phyloP scores from a whole-genome alignment of 92 coral and sea anemone genomes.

The Diadumene lineata region DNA sequence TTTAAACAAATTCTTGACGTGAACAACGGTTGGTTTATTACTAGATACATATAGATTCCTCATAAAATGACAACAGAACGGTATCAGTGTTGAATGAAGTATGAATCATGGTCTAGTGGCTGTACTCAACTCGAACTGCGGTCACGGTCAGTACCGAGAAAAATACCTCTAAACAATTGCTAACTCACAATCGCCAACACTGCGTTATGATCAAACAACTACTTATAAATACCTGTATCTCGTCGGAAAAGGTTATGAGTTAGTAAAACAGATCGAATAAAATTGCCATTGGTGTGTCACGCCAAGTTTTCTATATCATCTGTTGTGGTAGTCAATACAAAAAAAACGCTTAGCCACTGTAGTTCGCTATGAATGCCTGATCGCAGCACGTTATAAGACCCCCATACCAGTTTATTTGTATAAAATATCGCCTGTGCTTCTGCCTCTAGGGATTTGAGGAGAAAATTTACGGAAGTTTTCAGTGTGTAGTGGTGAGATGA shows the following conservation, averaged over 20 bases:
- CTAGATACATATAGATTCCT: slow-evolving; percentile 10
- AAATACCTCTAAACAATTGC: slow-evolving; percentile 4
- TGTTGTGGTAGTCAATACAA: slow-evolving; percentile 26
- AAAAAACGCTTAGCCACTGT: slow-evolving; percentile 12
- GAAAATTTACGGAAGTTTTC: slow-evolving; percentile 23
- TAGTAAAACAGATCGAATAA: neutral
- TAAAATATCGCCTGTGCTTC: slow-evolving; percentile 27
- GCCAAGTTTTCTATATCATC: slow-evolving; percentile 18
- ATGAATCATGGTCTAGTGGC: slow-evolving; percentile 24
- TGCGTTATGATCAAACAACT: neutral
- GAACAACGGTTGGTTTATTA: slow-evolving; percentile 8
- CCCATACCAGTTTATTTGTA: slow-evolving; percentile 41
- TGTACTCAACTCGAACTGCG: slow-evolving; percentile 5
- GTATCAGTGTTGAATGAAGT: slow-evolving; percentile 49
- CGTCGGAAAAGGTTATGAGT: neutral
- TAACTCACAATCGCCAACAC: neutral
- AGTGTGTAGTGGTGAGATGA: neutral
- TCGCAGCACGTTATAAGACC: slow-evolving; percentile 45
- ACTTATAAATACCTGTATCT: slow-evolving; percentile 2
- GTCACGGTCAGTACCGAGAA: slow-evolving; percentile 40
- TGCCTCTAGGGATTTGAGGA: neutral
- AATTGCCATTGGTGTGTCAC: slow-evolving; percentile 35
- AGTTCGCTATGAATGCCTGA: slow-evolving; percentile 18
- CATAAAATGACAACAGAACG: slow-evolving; percentile 15
- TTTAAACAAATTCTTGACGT: slow-evolving; percentile 4